Evolutionary conservation across 2,797 vertebrate genomes (phyloP), one percentile per base, ranked within the genome.

Genomic region (Taeniopygia guttata): DNA sequence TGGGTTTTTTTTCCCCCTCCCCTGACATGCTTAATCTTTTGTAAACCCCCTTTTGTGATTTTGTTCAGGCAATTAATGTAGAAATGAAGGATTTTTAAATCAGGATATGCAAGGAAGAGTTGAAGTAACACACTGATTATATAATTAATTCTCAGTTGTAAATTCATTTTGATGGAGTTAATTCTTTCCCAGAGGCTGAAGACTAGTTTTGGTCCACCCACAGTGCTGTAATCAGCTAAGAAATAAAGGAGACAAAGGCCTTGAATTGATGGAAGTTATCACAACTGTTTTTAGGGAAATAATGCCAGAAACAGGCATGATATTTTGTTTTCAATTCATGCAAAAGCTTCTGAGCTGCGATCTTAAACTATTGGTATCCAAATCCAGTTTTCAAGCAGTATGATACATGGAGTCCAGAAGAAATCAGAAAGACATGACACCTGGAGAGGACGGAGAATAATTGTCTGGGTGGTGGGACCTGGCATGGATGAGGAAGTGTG

Each of bases 61-160:
- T 97, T 89, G 67, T 89, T 93, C 85, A 94, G 92, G 90, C 91
- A 93, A 94, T 97, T 95, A 96, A 94, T 70, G 88, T 76, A 96
- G 69, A 95, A 95, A 85, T 29, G 59, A 93, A 84, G 46, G 45
- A 52, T 97, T 96, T 74, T 91, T 87, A 91, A 95, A 94, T 94
- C 62, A 79, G 94, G 83, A 81, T 85, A 82, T 78, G 36, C 79
- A 63, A 77, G 85, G 87, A 93, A 97, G 92, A 97, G 94, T 96
- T 96, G 91, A 92, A 97, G 88, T 83, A 96, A 89, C 84, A 76
- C 73, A 91, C 88, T 93, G 96, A 81, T 96, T 94, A 74, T 96
- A 79, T 96, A 98, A 97, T 97, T 95, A 96, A 97, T 97, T 97
- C 95, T 91, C 94, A 89, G 81, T 84, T 96, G 87, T 95, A 96